These are phyloP conservation scores for Oreotrochilus melanogaster DNA, from an alignment of 2,113 vertebrate species.

Conservation along the genomic window DNA sequence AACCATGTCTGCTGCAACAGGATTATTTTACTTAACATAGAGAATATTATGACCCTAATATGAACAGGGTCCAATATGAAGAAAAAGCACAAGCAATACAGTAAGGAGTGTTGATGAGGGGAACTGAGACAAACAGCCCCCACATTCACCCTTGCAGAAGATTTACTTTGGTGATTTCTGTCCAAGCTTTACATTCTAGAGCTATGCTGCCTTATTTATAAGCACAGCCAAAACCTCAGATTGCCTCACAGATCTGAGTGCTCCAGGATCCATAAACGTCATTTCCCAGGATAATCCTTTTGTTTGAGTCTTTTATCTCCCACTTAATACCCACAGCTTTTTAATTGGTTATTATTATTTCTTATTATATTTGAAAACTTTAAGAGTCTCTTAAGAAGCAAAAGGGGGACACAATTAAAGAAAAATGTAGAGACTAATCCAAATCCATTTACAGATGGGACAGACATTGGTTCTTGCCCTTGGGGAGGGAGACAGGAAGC, in stretches of 20 bases:
- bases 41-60: background rate
- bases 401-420: background rate
- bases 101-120: background rate
- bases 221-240: slow-evolving; percentile 35
- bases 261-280: slow-evolving; percentile 30
- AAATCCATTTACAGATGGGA: background rate
- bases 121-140: background rate
- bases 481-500: slow-evolving; percentile 15
- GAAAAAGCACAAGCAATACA: background rate
- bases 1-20: background rate
- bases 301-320: slow-evolving; percentile 52
- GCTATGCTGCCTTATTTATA: background rate
- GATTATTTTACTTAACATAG: background rate
- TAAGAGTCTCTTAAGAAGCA: slow-evolving; percentile 46
- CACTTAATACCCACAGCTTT: slow-evolving; percentile 52
- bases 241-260: slow-evolving; percentile 24
- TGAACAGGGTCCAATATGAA: accelerated
- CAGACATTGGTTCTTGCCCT: background rate
- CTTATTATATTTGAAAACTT: slow-evolving; percentile 47
- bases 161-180: background rate
- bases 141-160: background rate
- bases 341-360: slow-evolving; percentile 64
- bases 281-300: slow-evolving; percentile 61
- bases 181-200: background rate
- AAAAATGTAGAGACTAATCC: slow-evolving; percentile 34